phyloP scores from a whole-genome alignment of 2,888 invertebrate species.

The Artemia sinica region DNA sequence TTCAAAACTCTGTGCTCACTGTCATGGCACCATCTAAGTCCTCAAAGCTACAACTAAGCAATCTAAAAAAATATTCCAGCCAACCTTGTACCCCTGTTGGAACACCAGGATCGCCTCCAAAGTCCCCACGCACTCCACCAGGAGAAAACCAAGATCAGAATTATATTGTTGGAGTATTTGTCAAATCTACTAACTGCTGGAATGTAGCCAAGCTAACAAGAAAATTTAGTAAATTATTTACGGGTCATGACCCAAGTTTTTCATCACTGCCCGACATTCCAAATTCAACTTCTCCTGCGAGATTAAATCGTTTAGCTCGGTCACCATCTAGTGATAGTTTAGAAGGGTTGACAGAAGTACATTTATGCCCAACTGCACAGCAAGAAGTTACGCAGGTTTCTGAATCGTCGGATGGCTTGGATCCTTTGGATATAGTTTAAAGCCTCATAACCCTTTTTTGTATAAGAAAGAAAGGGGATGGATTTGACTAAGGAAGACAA shows the following conservation, averaged over 20 bases:
- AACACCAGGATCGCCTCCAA: conserved; percentile 4
- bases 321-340: conserved; percentile 5
- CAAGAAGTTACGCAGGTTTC: conserved; percentile 20
- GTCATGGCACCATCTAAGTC: not conserved
- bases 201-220: not conserved
- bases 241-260: conserved; percentile 1
- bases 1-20: not conserved
- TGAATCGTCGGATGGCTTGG: conserved; percentile 17
- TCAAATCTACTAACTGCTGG: not conserved
- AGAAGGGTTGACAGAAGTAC: not conserved
- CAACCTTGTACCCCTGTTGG: conserved; percentile 2
- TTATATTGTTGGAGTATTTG: conserved; percentile 4
- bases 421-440: conserved; percentile 15
- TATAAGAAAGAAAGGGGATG: too few species aligned
- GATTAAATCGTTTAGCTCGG: not conserved
- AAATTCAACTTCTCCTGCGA: not conserved
- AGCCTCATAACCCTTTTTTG: not conserved
- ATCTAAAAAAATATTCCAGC: not conserved
- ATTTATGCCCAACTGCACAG: conserved; percentile 14
- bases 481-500: too few species aligned
- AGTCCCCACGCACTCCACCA: not conserved
- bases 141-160: not conserved
- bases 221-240: conserved; percentile 1
- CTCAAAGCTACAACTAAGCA: not conserved
- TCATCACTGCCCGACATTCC: not conserved